phyloP scores from a whole-genome alignment of 2,797 vertebrate species.

The Enteromius mattozi region DNA sequence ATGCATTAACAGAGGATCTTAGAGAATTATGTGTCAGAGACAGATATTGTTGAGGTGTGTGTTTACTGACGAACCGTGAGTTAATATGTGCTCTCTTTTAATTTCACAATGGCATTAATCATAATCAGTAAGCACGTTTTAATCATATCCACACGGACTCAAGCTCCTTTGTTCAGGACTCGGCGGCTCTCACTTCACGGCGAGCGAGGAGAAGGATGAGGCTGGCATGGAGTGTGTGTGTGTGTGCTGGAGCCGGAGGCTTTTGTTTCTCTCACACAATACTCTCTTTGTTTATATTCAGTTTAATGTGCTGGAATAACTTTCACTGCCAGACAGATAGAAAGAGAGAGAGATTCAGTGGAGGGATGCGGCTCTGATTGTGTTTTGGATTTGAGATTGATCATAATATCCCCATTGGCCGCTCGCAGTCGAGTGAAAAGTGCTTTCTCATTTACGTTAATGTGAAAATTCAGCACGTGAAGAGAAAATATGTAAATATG shows the following conservation, averaged over 20 bases:
- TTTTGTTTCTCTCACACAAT: constrained; percentile 63
- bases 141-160: constrained; percentile 57
- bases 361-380: not conserved
- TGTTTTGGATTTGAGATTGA: constrained; percentile 32
- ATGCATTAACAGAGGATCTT: not conserved
- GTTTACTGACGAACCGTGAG: constrained; percentile 28
- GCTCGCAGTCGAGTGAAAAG: constrained; percentile 14
- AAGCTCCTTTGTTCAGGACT: constrained; percentile 50
- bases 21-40: constrained; percentile 50
- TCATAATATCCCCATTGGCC: constrained; percentile 34
- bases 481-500: constrained; percentile 39
- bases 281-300: constrained; percentile 60
- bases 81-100: constrained; percentile 22
- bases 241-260: constrained; percentile 27
- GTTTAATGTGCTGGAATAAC: constrained; percentile 53
- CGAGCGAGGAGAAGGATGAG: constrained; percentile 19
- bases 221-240: constrained; percentile 23
- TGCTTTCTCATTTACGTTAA: constrained; percentile 23
- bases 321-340: constrained; percentile 16
- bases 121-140: constrained; percentile 56
- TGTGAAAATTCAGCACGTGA: constrained; percentile 8
- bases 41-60: not conserved
- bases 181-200: not conserved
- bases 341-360: constrained; percentile 22
- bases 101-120: constrained; percentile 55